Percentiles rank a stretch among this genome's conserved stretches.
Evolutionary conservation across 2,888 invertebrate species (phyloP).

Genomic region (Parochlus steinenii): DNA sequence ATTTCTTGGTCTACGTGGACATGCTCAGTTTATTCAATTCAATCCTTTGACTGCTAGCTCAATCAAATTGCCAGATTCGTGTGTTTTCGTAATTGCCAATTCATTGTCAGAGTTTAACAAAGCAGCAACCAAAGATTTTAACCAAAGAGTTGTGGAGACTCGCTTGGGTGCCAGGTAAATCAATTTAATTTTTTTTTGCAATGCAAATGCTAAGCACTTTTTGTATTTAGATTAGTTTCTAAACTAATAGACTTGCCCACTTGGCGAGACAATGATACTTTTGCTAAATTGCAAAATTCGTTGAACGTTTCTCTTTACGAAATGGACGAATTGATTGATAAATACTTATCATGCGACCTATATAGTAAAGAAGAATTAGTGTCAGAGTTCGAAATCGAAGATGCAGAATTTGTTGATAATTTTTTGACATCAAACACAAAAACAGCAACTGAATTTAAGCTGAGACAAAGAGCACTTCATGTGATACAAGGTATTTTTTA

Average conservation of each 20-base stretch:
- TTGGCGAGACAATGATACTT: slow-evolving; percentile 45
- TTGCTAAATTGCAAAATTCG: slow-evolving; percentile 58
- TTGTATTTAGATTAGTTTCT: slow-evolving; percentile 48
- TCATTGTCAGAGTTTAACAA: slow-evolving; percentile 81
- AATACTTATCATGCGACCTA: slow-evolving; percentile 42
- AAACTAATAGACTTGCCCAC: slow-evolving; percentile 36
- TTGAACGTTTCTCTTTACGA: slow-evolving; percentile 44
- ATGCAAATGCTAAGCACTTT: slow-evolving; percentile 14
- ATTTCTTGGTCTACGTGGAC: slow-evolving; percentile 68
- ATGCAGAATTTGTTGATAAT: slow-evolving; percentile 44
- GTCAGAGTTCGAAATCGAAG: slow-evolving; percentile 37
- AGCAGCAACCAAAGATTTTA: slow-evolving; percentile 82
- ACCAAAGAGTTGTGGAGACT: slow-evolving; percentile 88
- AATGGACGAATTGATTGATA: slow-evolving; percentile 50
- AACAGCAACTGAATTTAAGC: slow-evolving; percentile 48
- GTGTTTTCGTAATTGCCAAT: slow-evolving; percentile 86
- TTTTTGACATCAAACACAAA: slow-evolving; percentile 48
- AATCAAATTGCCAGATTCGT: slow-evolving; percentile 64
- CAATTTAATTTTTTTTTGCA: slow-evolving; percentile 19
- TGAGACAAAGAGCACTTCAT: slow-evolving; percentile 75
- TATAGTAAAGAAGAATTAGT: slow-evolving; percentile 56
- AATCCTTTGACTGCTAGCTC: slow-evolving; percentile 64
- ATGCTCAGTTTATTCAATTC: slow-evolving; percentile 87
- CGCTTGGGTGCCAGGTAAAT: slow-evolving; percentile 67
- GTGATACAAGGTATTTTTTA: slow-evolving; percentile 53